Evolutionary conservation across 2,797 vertebrate genomes (phyloP).

Genomic region (Ambastaia sidthimunki): DNA sequence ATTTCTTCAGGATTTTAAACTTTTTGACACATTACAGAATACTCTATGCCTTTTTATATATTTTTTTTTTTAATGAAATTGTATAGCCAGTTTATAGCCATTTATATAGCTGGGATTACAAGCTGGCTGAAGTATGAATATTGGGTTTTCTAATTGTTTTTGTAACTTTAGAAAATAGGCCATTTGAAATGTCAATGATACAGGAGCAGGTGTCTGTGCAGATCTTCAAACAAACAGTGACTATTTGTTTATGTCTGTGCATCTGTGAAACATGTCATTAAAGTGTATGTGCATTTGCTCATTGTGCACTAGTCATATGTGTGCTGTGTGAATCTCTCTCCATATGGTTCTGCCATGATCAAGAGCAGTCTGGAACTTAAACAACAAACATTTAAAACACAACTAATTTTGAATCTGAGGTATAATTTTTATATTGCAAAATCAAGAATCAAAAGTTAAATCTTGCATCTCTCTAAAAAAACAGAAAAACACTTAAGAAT

Average conservation of each 20-base stretch:
- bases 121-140: background rate
- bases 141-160: background rate
- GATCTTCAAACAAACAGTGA: background rate
- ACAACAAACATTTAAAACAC: background rate
- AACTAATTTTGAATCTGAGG: no score
- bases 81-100: background rate
- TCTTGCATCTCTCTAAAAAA: no score
- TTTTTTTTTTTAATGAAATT: background rate
- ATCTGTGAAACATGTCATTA: slow-evolving; percentile 4
- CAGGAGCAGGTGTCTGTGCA: slow-evolving; percentile 2
- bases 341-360: background rate
- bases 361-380: slow-evolving; percentile 4
- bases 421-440: no score
- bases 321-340: background rate
- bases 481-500: no score
- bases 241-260: slow-evolving; percentile 1
- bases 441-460: no score
- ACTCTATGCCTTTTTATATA: background rate
- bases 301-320: background rate
- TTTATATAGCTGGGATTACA: background rate
- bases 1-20: slow-evolving; percentile 18
- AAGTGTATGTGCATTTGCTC: background rate
- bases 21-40: background rate
- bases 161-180: slow-evolving; percentile 2
- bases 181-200: background rate